Base-by-base conservation (phyloP, 2,797 vertebrate genomes). In the Onychomys torridus region DNA sequence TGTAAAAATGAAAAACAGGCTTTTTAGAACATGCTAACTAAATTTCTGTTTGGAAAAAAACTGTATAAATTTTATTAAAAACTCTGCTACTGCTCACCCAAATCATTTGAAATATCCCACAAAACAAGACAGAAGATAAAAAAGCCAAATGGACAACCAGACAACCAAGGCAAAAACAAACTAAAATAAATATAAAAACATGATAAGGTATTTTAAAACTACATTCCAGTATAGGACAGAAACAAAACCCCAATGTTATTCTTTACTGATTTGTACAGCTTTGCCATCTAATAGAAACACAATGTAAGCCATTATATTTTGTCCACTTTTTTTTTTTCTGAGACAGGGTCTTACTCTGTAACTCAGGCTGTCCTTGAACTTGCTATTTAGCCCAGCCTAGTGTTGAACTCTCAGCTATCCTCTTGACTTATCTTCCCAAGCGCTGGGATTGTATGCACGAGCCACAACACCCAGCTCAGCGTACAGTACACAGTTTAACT, bases 1-100 rank as follows among this genome's bases (percentile, higher is more conserved):
- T 25, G 46, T 95, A 85, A 97, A 97, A 94, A 84, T 63, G 29
- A 29, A 93, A 95, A 92, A n/a, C 16, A 84, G 27, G 0, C 59
- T 90, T 96, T 73, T 77, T 43, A 89, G 94, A 91, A 87, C 34
- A 75, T 40, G 14, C 90, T 76, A 95, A 91, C 17, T 67, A 92
- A 92, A 11, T 93, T 78, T 78, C 46, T 65, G 25, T 52, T 19
- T 78, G 92, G 57, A 88, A 94, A 96, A 87, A 59, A 49, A 79
- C 1, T 67, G 46, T 78, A 29, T 75, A 95, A 82, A 55, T 88
- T 94, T 75, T 90, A 93, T 19, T 84, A 61, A 93, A 93, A 93
- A 65, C 9, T 89, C 55, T 77, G 27, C 57, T 94, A 91, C 63
- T 59, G 34, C 52, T 82, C 55, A 86, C 16, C 16, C 34, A 95